Evolutionary conservation across 2,888 invertebrate species (phyloP).

Genomic region (Alsophila aescularia): DNA sequence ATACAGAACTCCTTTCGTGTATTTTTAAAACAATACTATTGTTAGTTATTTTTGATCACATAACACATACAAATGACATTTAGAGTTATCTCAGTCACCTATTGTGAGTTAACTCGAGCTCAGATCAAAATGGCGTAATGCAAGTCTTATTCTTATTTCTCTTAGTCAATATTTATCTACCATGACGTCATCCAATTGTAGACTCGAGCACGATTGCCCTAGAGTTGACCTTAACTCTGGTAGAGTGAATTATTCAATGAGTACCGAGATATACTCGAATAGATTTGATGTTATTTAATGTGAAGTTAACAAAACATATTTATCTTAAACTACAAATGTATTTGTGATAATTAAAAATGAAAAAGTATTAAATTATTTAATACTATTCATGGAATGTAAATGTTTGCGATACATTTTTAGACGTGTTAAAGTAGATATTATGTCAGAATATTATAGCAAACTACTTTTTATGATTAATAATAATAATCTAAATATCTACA

Average conservation of each 20-base stretch:
- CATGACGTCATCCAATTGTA: slow-evolving; percentile 21
- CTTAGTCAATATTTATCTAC: no score
- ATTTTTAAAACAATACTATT: no score
- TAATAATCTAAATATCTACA: not conserved
- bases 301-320: no score
- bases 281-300: not conserved
- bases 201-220: slow-evolving; percentile 3
- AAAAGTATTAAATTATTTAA: not conserved
- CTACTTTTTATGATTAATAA: not conserved
- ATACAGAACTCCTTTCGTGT: no score
- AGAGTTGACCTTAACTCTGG: slow-evolving; percentile 2
- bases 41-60: no score
- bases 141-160: no score
- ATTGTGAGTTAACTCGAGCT: not conserved
- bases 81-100: not conserved
- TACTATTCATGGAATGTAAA: not conserved
- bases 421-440: not conserved
- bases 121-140: slow-evolving; percentile 1
- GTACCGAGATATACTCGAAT: not conserved
- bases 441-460: not conserved
- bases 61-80: not conserved
- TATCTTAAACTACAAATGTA: no score
- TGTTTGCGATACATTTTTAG: not conserved
- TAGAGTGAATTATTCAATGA: slow-evolving; percentile 6
- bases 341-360: not conserved